Base-by-base conservation (phyloP, 2,888 invertebrate species). In the Pseudoips prasinana region DNA sequence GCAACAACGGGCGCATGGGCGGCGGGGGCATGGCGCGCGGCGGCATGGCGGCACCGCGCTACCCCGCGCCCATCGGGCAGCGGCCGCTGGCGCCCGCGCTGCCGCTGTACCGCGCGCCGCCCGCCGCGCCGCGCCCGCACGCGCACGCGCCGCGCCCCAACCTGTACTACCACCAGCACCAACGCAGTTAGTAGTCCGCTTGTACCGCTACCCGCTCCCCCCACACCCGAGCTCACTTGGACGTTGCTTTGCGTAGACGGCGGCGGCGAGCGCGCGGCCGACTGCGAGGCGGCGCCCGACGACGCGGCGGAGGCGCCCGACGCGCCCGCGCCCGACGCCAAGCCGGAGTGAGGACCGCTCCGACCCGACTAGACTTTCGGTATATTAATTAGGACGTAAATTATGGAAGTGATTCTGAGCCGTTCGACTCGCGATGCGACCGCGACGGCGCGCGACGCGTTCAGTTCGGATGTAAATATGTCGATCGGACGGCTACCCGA, bases 61-160 rank as follows among this genome's bases (percentile, higher is more conserved):
- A 90, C 74, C 90, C 90, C 25, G 79, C 90, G 61, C 90, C 90
- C 55, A 90, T 90, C 59, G 57, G 57, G 10, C 90, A 90, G 77
- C 82, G 90, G 11, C 90, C 90, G 49, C 84, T 74, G 60, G 80
- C 85, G 62, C 82, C 83, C 48, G 76, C 78, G 35, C 58, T 71
- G 67, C 77, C 81, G 30, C 58, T 73, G 62, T 86, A 73, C 74
- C 76, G 83, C 67, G 66, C 77, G 57, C 74, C 64, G 53, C 67
- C 43, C 44, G 54, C 55, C 28, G 48, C 32, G 35, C 60, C 49
- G 40, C 73, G 63, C 49, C 57, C 53, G 50, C 78, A 65, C 62
- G 56, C 68, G 47, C 64, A 44, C 59, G n/a, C n/a, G n/a, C 69
- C 64, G 34, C 63, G 74, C 24, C 65, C 65, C 66, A 73, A 74